Evolutionary conservation across 2,113 vertebrate species (phyloP).

Genomic region (Corythornis vintsioides): DNA sequence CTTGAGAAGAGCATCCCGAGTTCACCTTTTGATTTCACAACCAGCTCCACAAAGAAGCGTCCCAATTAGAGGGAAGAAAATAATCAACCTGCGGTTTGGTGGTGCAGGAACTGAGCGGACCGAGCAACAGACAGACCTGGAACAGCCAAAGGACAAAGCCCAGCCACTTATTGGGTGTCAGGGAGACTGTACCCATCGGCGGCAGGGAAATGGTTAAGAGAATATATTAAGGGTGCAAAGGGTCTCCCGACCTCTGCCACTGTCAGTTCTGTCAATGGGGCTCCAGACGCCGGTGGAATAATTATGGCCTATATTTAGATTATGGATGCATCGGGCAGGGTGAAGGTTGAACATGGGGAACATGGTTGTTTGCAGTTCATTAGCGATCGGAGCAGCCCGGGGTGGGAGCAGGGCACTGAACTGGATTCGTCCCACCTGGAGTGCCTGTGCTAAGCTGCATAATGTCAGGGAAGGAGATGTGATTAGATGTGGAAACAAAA

Average conservation of each 20-base stretch:
- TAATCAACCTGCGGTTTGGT: neutral
- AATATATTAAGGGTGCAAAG: constrained; percentile 44
- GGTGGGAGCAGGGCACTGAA: constrained; percentile 54
- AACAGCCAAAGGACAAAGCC: constrained; percentile 20
- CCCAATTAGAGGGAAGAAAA: constrained; percentile 49
- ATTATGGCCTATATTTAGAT: constrained; percentile 66
- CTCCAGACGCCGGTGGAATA: constrained; percentile 43
- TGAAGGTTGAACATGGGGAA: constrained; percentile 62
- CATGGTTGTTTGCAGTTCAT: constrained; percentile 69
- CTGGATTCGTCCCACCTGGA: constrained; percentile 60
- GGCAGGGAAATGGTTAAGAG: constrained; percentile 50
- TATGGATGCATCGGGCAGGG: constrained; percentile 42
- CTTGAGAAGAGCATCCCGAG: constrained; percentile 29
- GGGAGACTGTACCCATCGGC: neutral
- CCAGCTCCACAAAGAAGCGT: constrained; percentile 31
- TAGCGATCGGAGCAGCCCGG: constrained; percentile 46
- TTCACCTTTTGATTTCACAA: constrained; percentile 29
- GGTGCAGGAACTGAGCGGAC: neutral
- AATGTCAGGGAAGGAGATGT: constrained; percentile 32
- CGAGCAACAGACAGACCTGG: neutral
- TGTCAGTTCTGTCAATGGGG: constrained; percentile 44
- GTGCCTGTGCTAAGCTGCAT: constrained; percentile 49
- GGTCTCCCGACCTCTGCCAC: constrained; percentile 57
- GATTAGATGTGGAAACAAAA: constrained; percentile 47
- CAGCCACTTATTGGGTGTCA: neutral